A percentile compares a stretch with the other conserved stretches of the same genome.
These are phyloP conservation scores for Entelurus aequoreus DNA, from an alignment of 2,113 vertebrate genomes.

Conservation along the genomic window DNA sequence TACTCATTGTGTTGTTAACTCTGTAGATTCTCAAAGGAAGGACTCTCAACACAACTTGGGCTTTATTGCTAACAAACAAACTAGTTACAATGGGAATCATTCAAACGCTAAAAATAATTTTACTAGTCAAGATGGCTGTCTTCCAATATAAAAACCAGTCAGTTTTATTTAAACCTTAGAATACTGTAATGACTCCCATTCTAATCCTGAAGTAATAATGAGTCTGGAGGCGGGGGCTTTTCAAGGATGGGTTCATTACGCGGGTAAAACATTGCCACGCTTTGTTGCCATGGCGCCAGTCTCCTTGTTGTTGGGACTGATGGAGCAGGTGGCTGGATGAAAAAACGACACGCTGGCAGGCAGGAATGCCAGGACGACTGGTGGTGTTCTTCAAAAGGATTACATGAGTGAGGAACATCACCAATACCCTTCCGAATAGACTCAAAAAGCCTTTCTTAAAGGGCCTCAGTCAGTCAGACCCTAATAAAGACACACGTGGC, in stretches of 20 bases:
- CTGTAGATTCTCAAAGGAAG: conserved; percentile 23
- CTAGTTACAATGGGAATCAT: conserved; percentile 38
- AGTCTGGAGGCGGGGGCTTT: neutral
- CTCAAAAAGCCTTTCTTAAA: conserved; percentile 19
- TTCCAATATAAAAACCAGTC: no score
- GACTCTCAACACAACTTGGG: no score
- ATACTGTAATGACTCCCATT: neutral
- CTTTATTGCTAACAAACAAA: neutral
- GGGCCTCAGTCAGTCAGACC: conserved; percentile 10
- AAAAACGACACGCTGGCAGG: conserved; percentile 38
- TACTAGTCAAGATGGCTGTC: neutral
- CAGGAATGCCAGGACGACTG: conserved; percentile 27
- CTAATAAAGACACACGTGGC: neutral
- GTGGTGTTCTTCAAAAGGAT: conserved; percentile 41
- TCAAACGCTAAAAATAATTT: conserved; percentile 2
- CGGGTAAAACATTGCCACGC: conserved; percentile 21
- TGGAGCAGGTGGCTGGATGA: conserved; percentile 40
- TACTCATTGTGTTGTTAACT: conserved; percentile 34
- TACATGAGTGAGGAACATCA: conserved; percentile 37
- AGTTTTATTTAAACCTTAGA: no score
- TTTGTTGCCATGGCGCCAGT: conserved; percentile 53
- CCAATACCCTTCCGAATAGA: conserved; percentile 29
- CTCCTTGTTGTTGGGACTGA: conserved; percentile 36
- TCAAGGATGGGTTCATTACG: neutral
- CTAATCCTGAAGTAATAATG: neutral